Evolutionary conservation across 2,113 vertebrate genomes (phyloP).

Genomic region (Crocuta crocuta): DNA sequence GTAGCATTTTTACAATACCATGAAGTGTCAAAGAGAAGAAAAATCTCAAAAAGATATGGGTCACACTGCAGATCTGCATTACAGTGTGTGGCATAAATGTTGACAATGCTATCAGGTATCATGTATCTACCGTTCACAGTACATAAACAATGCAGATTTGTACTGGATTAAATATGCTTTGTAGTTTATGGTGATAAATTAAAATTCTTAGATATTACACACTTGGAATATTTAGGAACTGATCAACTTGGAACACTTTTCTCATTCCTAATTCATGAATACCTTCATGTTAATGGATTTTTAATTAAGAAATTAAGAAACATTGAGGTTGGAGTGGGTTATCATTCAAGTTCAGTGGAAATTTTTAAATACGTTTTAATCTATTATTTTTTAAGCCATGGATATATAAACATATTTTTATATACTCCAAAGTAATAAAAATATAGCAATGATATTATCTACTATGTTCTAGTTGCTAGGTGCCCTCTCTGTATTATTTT

Average conservation of each 20-base stretch:
- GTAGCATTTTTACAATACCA: not conserved
- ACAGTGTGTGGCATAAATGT: not conserved
- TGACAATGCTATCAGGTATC: not conserved
- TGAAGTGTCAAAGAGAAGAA: not conserved
- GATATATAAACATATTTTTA: not conserved
- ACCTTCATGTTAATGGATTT: not conserved
- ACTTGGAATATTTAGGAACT: not conserved
- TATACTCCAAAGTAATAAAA: not conserved
- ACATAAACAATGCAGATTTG: not conserved
- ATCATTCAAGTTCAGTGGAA: not conserved
- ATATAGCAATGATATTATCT: not conserved
- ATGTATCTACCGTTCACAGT: not conserved
- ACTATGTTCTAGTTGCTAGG: not conserved
- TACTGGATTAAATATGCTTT: not conserved
- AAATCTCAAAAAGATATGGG: not conserved
- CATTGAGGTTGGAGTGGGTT: not conserved
- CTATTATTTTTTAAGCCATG: not conserved
- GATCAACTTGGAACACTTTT: not conserved
- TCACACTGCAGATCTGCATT: not conserved
- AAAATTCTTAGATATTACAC: not conserved
- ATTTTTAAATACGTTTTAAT: not conserved
- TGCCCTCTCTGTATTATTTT: not conserved
- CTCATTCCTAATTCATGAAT: not conserved
- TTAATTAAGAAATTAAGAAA: slow-evolving; percentile 36
- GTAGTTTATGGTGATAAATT: not conserved